These are phyloP conservation scores for Apotomis turbidana DNA, from an alignment of 2,888 invertebrate genomes.

Conservation along the genomic window DNA sequence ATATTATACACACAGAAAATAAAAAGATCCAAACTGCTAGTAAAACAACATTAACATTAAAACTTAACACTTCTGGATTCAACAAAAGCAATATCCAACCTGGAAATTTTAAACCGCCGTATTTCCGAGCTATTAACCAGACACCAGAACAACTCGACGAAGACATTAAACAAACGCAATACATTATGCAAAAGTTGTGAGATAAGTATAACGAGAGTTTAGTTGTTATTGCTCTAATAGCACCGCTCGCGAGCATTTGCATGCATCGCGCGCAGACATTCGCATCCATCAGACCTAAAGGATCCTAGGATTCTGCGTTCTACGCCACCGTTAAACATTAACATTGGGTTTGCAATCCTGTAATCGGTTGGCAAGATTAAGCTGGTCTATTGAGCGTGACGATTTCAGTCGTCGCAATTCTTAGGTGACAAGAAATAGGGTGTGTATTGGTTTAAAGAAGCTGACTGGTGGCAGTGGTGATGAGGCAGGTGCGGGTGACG, in stretches of 20 bases:
- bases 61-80: neutral
- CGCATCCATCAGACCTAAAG: constrained; percentile 34
- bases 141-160: constrained; percentile 27
- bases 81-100: neutral
- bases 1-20: neutral
- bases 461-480: constrained; percentile 10
- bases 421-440: constrained; percentile 22
- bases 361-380: constrained; percentile 21
- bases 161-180: constrained; percentile 40
- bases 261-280: constrained; percentile 31
- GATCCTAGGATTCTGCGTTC: constrained; percentile 10
- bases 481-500: constrained; percentile 40
- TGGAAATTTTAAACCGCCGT: constrained; percentile 14
- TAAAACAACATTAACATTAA: neutral
- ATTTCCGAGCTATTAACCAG: constrained; percentile 22
- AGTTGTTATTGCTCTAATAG: constrained; percentile 40
- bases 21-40: neutral
- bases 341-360: constrained; percentile 25
- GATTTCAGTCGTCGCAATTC: constrained; percentile 11
- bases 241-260: constrained; percentile 31
- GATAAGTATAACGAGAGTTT: constrained; percentile 39
- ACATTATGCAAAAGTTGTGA: constrained; percentile 35
- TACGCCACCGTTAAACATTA: constrained; percentile 8
- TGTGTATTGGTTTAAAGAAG: constrained; percentile 2
- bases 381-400: constrained; percentile 13